phyloP scores from a whole-genome alignment of 2,888 invertebrate species.

The Noctua janthina region DNA sequence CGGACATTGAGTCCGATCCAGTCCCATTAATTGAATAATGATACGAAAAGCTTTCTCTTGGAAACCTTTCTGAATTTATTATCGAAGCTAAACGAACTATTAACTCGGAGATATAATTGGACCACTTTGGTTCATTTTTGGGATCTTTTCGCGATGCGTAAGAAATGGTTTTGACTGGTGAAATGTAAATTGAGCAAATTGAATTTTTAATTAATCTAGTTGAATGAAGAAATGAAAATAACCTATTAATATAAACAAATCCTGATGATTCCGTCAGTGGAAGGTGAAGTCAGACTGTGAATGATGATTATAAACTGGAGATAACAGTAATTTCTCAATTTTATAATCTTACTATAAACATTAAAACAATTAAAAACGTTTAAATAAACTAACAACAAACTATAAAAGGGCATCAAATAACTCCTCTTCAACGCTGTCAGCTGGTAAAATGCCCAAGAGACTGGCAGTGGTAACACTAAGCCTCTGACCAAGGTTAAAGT shows the following conservation, averaged over 20 bases:
- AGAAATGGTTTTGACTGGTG: slow-evolving; percentile 20
- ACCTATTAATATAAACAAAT: not conserved
- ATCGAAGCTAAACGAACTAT: slow-evolving; percentile 66
- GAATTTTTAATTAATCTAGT: not conserved
- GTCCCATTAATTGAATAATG: slow-evolving; percentile 56
- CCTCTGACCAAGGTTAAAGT: too few species aligned
- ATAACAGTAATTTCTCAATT: too few species aligned
- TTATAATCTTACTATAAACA: too few species aligned
- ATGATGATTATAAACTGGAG: not conserved
- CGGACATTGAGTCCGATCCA: slow-evolving; percentile 28
- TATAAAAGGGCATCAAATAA: too few species aligned
- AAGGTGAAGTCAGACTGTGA: not conserved
- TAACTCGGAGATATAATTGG: slow-evolving; percentile 62
- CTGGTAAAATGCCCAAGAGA: too few species aligned
- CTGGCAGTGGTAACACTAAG: too few species aligned
- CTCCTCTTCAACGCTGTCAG: too few species aligned
- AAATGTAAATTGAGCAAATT: slow-evolving; percentile 13
- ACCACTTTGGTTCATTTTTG: slow-evolving; percentile 35
- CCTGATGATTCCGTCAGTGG: too few species aligned
- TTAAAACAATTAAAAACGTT: too few species aligned
- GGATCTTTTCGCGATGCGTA: slow-evolving; percentile 17
- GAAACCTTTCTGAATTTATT: slow-evolving; percentile 59
- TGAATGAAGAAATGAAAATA: not conserved
- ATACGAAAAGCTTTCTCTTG: slow-evolving; percentile 56
- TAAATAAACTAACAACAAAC: too few species aligned